Evolutionary conservation across 2,888 invertebrate species (phyloP), one percentile per base, ranked within the genome.

Genomic region (Hirtodrosophila trivittata): DNA sequence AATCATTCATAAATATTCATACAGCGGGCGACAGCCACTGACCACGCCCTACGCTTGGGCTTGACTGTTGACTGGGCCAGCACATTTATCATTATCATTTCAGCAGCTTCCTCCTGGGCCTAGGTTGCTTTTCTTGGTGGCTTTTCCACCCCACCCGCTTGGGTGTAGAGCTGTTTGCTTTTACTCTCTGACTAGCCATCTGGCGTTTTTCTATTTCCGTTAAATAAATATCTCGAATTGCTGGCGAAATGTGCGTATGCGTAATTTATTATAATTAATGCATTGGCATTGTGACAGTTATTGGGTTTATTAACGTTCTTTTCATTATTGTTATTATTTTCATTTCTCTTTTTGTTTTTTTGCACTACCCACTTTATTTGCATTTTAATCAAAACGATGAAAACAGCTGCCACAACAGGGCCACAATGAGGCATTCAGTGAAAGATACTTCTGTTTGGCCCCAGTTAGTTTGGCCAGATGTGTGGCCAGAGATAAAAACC

Each of bases 1-100:
- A 86, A 86, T 80, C 80, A 78, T 80, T 80, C 62, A 78, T 74
- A 67, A 64, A 86, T 78, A 85, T 80, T 85, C 76, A 77, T 60
- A 33, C 35, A 39, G 52, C n/a, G 58, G 55, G 21, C 41, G 33
- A 30, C 16, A 28, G 41, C 25, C 26, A n/a, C 30, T 30, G 49
- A 43, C 50, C 63, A 50, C 51, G 52, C 57, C 52, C 9, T n/a
- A 46, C 41, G 35, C 49, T 32, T 35, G 28, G 16, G 50, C 16
- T 39, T 50, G 42, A 42, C 7, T 41, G 14, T 10, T 21, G 9
- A 42, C 38, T 25, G 16, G 43, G 12, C n/a, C 35, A 47, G 58
- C 64, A 58, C 78, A 85, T 80, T 85, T 73, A 75, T 85, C 83
- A 80, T 80, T 85, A 85, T 52, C 70, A 76, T 76, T 82, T 78